These are phyloP conservation scores for Cercocebus atys DNA, from an alignment of 2,113 vertebrate genomes.

Conservation along the genomic window DNA sequence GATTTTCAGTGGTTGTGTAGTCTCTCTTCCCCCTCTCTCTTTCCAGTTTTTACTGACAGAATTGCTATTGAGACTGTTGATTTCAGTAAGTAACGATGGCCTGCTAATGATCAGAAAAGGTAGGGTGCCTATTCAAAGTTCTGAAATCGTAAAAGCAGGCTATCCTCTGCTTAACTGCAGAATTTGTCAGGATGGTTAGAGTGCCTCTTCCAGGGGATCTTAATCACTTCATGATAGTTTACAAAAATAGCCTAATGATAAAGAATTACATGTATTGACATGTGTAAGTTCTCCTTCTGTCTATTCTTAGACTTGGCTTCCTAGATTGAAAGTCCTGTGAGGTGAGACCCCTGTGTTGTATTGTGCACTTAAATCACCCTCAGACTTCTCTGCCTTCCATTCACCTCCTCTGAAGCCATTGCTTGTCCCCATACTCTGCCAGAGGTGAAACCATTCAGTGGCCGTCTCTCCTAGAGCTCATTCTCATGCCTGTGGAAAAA, in stretches of 20 bases:
- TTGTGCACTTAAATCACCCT: accelerated
- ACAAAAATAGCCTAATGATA: accelerated
- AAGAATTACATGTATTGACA: accelerated
- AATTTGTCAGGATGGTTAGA: not conserved
- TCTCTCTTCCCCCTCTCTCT: not conserved
- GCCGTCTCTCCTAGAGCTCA: not conserved
- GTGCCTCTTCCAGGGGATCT: not conserved
- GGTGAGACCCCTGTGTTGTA: accelerated
- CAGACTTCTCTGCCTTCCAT: not conserved
- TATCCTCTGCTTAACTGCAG: not conserved
- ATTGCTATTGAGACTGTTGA: not conserved
- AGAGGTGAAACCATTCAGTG: accelerated
- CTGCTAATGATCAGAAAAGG: not conserved
- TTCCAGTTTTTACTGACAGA: not conserved
- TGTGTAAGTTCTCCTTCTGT: too few species aligned
- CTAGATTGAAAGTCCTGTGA: accelerated
- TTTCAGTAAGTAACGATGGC: too few species aligned
- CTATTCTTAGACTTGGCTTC: too few species aligned
- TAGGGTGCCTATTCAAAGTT: not conserved
- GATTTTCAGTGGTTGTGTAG: not conserved
- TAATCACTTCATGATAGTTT: not conserved
- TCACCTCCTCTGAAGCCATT: accelerated
- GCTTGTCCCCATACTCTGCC: accelerated
- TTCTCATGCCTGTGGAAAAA: accelerated
- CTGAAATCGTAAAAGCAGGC: not conserved